Evolutionary conservation across 2,113 vertebrate species (phyloP).

Genomic region (Speoplatyrhinus poulsoni): DNA sequence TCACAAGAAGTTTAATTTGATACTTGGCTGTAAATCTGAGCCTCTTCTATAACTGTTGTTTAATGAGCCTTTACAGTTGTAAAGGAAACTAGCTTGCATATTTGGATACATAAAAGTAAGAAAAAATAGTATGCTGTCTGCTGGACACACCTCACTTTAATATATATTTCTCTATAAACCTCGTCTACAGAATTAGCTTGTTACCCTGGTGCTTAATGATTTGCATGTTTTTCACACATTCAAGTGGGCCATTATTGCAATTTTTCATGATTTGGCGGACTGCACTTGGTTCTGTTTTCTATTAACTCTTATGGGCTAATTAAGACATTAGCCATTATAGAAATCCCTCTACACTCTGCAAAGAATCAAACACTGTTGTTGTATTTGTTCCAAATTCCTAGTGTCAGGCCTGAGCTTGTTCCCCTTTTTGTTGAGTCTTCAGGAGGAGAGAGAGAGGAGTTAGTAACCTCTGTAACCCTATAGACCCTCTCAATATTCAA

Average conservation of each 20-base stretch:
- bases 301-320: conserved; percentile 81
- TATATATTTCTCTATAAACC: conserved; percentile 71
- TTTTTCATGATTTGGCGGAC: conserved; percentile 77
- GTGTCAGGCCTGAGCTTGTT: conserved; percentile 50
- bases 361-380: conserved; percentile 57
- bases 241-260: conserved; percentile 63
- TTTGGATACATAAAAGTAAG: conserved; percentile 74
- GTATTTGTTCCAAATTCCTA: conserved; percentile 65
- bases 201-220: conserved; percentile 68
- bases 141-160: conserved; percentile 76
- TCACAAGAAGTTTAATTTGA: conserved; percentile 74
- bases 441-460: conserved; percentile 46
- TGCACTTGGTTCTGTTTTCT: conserved; percentile 65
- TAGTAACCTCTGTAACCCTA: conserved; percentile 58
- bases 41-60: conserved; percentile 73
- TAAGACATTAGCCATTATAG: conserved; percentile 77
- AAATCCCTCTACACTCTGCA: conserved; percentile 70
- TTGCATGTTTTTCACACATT: conserved; percentile 69
- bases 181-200: conserved; percentile 74
- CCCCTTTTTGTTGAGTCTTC: conserved; percentile 53
- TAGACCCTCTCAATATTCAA: conserved; percentile 44
- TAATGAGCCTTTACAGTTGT: conserved; percentile 69
- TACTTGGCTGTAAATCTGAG: conserved; percentile 70
- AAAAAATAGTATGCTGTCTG: conserved; percentile 75
- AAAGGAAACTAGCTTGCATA: conserved; percentile 72